These are phyloP conservation scores for Cephalopterus ornatus DNA, from an alignment of 2,113 vertebrate genomes.

Conservation along the genomic window DNA sequence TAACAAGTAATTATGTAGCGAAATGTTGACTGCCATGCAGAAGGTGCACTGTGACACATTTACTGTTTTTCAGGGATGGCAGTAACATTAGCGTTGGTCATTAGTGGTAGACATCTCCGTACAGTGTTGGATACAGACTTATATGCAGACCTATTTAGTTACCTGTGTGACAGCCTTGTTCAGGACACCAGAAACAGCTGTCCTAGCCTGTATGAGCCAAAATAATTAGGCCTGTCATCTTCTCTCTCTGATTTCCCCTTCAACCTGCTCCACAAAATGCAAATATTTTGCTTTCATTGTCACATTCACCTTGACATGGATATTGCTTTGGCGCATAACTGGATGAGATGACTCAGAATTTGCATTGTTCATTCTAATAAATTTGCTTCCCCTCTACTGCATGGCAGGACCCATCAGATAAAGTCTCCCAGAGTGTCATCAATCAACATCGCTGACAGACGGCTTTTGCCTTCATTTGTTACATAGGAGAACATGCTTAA, in stretches of 20 bases:
- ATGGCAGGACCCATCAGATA: conserved; percentile 99
- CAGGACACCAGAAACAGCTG: conserved; percentile 99
- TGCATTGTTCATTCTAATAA: conserved; percentile 99
- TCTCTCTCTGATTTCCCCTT: conserved; percentile 96
- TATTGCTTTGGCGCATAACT: conserved; percentile 99
- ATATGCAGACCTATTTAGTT: conserved; percentile 98
- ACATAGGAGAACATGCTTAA: conserved; percentile 99
- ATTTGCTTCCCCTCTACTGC: conserved; percentile 93
- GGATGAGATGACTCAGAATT: conserved; percentile 99
- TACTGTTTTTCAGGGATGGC: conserved; percentile 91
- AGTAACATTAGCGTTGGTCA: conserved; percentile 99
- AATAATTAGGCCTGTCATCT: conserved; percentile 99
- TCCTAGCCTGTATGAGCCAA: conserved; percentile 99
- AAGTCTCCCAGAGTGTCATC: conserved; percentile 99
- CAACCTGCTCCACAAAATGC: conserved; percentile 99
- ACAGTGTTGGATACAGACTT: conserved; percentile 91
- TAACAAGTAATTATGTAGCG: conserved; percentile 95
- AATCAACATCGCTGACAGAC: conserved; percentile 98
- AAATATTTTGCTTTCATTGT: conserved; percentile 99
- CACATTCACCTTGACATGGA: conserved; percentile 99
- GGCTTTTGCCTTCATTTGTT: conserved; percentile 99
- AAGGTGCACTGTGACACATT: conserved; percentile 88
- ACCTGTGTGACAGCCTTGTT: conserved; percentile 99
- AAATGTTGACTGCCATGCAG: conserved; percentile 94
- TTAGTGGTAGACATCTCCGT: conserved; percentile 92